phyloP scores from a whole-genome alignment of 2,113 vertebrate genomes.

The Trochalopteron elliotii region DNA sequence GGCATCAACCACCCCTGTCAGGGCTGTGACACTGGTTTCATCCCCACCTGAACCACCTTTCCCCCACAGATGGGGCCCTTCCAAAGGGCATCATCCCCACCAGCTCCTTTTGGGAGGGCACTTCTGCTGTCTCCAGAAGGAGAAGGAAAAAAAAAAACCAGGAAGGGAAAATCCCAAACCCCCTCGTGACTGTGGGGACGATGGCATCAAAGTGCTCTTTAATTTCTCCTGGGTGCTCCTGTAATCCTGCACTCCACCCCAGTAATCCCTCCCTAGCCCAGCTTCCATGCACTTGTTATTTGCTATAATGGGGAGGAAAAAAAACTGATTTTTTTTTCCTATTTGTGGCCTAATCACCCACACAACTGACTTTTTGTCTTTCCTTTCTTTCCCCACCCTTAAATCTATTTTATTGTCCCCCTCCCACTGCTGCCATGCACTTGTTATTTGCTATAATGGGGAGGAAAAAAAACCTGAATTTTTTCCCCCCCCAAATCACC shows the following conservation, averaged over 20 bases:
- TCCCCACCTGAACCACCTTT: neutral
- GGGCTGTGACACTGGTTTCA: fast-evolving
- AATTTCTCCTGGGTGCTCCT: conserved; percentile 27
- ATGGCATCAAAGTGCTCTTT: neutral
- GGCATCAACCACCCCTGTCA: no score
- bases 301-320: neutral
- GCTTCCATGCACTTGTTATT: neutral
- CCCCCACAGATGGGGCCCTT: fast-evolving
- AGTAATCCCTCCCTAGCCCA: neutral
- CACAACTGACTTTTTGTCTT: neutral
- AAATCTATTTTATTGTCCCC: neutral
- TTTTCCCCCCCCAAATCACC: no score
- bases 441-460: no score
- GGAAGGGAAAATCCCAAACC: neutral
- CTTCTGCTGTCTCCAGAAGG: neutral
- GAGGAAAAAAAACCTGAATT: no score
- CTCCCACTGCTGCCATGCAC: no score
- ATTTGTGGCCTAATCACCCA: neutral
- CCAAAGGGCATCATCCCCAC: neutral
- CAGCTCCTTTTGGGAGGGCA: neutral
- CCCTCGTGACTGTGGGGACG: fast-evolving
- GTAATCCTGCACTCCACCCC: conserved; percentile 2
- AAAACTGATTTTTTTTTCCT: neutral
- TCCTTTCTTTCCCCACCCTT: fast-evolving
- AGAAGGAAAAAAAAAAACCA: fast-evolving